Evolutionary conservation across 2,113 vertebrate genomes (phyloP).

Genomic region (Cercocebus atys): DNA sequence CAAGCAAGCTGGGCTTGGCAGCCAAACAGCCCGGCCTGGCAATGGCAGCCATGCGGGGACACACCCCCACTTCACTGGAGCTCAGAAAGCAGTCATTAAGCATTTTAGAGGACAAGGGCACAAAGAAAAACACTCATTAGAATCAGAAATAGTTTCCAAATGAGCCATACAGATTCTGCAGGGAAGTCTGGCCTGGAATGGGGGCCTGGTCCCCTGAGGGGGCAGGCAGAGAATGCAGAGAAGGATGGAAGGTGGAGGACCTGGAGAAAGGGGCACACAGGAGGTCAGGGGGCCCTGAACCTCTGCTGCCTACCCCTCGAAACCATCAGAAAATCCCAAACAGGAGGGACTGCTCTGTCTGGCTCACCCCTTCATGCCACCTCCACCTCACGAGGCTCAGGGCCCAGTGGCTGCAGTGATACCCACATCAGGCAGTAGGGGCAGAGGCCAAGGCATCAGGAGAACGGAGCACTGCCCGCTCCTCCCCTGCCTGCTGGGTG

Average conservation of each 20-base stretch:
- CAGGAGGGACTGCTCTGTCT: not conserved
- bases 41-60: not conserved
- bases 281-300: not conserved
- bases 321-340: not conserved
- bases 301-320: not conserved
- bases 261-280: not conserved
- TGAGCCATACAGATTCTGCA: not conserved
- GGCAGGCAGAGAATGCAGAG: rapidly evolving
- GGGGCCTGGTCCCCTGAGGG: not conserved
- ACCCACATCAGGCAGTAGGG: rapidly evolving
- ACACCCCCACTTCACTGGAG: not conserved
- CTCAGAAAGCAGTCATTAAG: slow-evolving; percentile 51
- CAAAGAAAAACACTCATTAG: slow-evolving; percentile 63
- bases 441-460: not conserved
- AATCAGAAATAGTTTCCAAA: slow-evolving; percentile 52
- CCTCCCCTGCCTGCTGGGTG: rapidly evolving
- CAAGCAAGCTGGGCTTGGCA: not conserved
- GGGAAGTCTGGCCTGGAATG: not conserved
- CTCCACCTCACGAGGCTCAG: not conserved
- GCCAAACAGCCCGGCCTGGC: not conserved
- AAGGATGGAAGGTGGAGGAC: rapidly evolving
- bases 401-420: rapidly evolving
- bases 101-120: slow-evolving; percentile 60
- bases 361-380: not conserved
- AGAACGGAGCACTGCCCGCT: not conserved